Evolutionary conservation across 2,113 vertebrate species (phyloP), one percentile per base, ranked within the genome.

Genomic region (Pelodiscus sinensis): DNA sequence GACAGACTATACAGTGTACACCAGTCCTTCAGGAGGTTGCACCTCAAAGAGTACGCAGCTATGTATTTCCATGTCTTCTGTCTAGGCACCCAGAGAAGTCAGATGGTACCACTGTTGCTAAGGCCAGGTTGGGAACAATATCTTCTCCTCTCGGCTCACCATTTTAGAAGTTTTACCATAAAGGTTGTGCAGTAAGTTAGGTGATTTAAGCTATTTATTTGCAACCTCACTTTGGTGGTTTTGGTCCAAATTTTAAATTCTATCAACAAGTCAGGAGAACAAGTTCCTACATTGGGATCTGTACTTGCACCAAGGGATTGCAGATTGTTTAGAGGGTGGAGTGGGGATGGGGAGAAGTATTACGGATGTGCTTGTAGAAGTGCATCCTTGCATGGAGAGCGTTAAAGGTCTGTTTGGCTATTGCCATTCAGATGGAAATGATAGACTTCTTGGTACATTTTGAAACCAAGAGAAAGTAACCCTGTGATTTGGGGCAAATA

Each of bases 81-180:
- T 31, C 0, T 1, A 8, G n/a, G 52, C 11, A 1, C 54, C 38
- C n/a, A 31, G 78, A 51, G 35, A 3, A 0, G 51, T 21, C 88
- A 75, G 75, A 73, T 15, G 0, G 0, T 50, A 31, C 0, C 2
- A 84, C 51, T 22, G 10, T 0, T 1, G 35, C 29, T 81, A 10
- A 9, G 0, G 13, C 0, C 31, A 4, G 71, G 91, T 35, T 1
- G 0, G 4, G 54, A 73, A 73, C 35, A 31, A 6, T 65, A 10
- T 27, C 58, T 27, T 25, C 58, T 60, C 58, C 18, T 68, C 65
- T n/a, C 29, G 16, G 7, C 18, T 38, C 71, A 73, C n/a, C 71
- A 73, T 38, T 68, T 38, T 73, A 11, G 38, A 14, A 65, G n/a
- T 22, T 73, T 38, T 73, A 73, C 71, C 44, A 44, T 21, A 73